Percentiles rank a stretch among this genome's conserved stretches.
Evolutionary conservation across 2,888 invertebrate species (phyloP).

Genomic region (Synergus umbraculus): DNA sequence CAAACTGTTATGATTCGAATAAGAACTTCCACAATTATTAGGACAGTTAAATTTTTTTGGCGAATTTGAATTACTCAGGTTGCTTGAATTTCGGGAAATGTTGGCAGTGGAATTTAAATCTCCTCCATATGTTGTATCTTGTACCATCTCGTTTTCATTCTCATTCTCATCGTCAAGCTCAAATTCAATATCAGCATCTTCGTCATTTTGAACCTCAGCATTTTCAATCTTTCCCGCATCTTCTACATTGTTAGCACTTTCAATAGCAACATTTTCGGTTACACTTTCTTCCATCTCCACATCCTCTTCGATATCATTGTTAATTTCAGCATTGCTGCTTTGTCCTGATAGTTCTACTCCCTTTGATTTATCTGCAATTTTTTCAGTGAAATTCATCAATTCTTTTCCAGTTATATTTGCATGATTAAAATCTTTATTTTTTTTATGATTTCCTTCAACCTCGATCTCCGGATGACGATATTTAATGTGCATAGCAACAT

Average conservation of each 20-base stretch:
- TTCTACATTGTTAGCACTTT: not conserved
- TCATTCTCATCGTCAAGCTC: not conserved
- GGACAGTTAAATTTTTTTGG: slow-evolving; percentile 53
- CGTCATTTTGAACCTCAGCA: not conserved
- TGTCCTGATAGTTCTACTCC: not conserved
- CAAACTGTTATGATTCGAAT: slow-evolving; percentile 71
- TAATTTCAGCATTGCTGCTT: not conserved
- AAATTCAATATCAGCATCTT: not conserved
- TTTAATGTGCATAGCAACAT: slow-evolving; percentile 11
- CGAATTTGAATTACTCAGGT: not conserved
- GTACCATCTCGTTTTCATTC: not conserved
- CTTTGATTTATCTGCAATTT: not conserved
- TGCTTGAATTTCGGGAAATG: not conserved
- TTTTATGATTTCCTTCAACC: not conserved
- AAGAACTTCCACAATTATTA: slow-evolving; percentile 63
- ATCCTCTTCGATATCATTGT: not conserved
- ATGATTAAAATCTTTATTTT: not conserved
- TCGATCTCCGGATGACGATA: not conserved
- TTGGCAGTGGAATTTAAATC: not conserved
- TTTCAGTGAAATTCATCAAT: not conserved
- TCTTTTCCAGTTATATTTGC: not conserved
- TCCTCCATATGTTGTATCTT: not conserved
- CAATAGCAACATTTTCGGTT: not conserved
- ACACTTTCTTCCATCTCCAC: not conserved
- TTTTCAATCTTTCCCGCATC: not conserved